phyloP scores from a whole-genome alignment of 2,888 invertebrate genomes.

The Onchidella celtica region DNA sequence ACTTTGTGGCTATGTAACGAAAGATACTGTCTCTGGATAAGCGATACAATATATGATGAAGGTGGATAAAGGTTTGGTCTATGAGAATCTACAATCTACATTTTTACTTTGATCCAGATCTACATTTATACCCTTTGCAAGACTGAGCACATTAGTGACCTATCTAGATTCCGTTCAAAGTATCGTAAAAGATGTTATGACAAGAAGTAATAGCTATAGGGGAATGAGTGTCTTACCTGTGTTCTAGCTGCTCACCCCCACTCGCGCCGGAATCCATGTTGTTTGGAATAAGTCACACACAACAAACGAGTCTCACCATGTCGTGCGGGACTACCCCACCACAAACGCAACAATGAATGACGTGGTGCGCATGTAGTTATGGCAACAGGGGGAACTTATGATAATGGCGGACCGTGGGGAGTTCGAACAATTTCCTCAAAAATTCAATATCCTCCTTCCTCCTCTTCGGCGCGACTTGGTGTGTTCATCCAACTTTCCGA shows the following conservation, averaged over 20 bases:
- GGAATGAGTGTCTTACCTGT: slow-evolving; percentile 33
- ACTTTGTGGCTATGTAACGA: too few relatives aligned
- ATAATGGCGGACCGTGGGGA: slow-evolving; percentile 44
- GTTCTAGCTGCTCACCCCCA: not conserved
- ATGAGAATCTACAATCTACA: too few relatives aligned
- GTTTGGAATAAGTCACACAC: not conserved
- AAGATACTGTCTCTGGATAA: too few relatives aligned
- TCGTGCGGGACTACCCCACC: slow-evolving; percentile 26
- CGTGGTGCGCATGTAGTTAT: slow-evolving; percentile 48
- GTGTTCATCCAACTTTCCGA: not conserved
- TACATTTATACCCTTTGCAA: too few relatives aligned
- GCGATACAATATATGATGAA: too few relatives aligned
- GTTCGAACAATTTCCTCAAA: slow-evolving; percentile 24
- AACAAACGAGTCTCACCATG: not conserved
- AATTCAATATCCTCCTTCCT: slow-evolving; percentile 22
- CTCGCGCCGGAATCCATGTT: slow-evolving; percentile 29
- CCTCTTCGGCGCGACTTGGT: not conserved
- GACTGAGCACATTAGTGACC: too few relatives aligned
- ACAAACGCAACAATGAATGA: slow-evolving; percentile 32
- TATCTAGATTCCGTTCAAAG: too few relatives aligned
- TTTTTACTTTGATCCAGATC: too few relatives aligned
- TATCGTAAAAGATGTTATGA: too few relatives aligned
- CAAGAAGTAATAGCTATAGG: too few relatives aligned
- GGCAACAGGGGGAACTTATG: slow-evolving; percentile 48
- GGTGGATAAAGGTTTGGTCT: too few relatives aligned